Percentiles rank a stretch among this genome's conserved stretches.
These are phyloP conservation scores for Parapsyche elsis DNA, from an alignment of 1,140 invertebrate genomes.

Conservation along the genomic window DNA sequence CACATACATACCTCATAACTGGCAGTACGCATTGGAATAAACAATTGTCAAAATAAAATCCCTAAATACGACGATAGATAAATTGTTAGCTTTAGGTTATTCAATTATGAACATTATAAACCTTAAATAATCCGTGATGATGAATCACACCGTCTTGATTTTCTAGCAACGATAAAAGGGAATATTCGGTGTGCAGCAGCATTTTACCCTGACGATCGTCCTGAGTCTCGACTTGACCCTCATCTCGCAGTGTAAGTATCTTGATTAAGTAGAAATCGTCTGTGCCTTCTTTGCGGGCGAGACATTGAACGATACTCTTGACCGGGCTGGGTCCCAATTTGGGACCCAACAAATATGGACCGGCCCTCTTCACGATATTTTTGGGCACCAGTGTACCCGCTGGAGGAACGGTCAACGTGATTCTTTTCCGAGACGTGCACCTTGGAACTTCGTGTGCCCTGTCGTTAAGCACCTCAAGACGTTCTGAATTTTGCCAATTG, in stretches of 20 bases:
- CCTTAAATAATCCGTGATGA: conserved; percentile 85
- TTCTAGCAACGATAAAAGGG: conserved; percentile 77
- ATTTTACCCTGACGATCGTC: conserved; percentile 86
- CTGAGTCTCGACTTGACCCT: conserved; percentile 74
- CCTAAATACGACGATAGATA: too few relatives aligned
- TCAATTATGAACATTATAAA: conserved; percentile 60
- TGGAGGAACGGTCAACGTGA: conserved; percentile 57
- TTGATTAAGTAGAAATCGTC: conserved; percentile 84
- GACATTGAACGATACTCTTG: conserved; percentile 82
- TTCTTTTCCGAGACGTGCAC: conserved; percentile 51
- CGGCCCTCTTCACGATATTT: conserved; percentile 69
- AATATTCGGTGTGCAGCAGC: conserved; percentile 84
- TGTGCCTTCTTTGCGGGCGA: conserved; percentile 78
- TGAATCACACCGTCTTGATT: conserved; percentile 81
- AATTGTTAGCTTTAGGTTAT: too few relatives aligned
- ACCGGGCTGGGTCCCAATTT: conserved; percentile 80
- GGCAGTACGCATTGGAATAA: too few relatives aligned
- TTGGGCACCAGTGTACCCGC: conserved; percentile 64
- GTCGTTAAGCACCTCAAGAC: neutral
- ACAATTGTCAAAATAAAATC: too few relatives aligned
- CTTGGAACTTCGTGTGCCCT: conserved; percentile 18
- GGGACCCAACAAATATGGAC: conserved; percentile 79
- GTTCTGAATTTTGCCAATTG: neutral
- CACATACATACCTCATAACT: too few relatives aligned
- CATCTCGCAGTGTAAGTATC: conserved; percentile 71